These are phyloP conservation scores for Python bivittatus DNA, from an alignment of 2,113 vertebrate species.

Conservation along the genomic window DNA sequence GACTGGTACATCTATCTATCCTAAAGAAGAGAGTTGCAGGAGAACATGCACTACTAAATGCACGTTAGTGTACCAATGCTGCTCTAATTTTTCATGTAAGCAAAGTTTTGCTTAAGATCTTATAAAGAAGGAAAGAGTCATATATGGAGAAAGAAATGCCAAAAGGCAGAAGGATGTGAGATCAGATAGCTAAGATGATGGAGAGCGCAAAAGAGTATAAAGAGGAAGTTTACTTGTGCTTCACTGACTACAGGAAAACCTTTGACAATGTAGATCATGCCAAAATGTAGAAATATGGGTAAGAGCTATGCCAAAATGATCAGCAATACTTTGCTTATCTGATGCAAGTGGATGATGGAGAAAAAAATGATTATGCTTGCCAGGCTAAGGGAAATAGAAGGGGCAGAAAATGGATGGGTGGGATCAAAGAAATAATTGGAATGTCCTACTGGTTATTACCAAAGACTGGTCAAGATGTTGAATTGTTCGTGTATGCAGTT, in stretches of 20 bases:
- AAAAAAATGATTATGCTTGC: neutral
- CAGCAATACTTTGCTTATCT: neutral
- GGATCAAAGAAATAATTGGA: neutral
- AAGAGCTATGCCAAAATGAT: neutral
- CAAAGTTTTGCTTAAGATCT: neutral
- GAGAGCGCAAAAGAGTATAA: neutral
- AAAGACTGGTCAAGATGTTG: neutral
- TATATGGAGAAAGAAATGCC: neutral
- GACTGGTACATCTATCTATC: neutral
- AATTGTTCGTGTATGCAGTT: neutral
- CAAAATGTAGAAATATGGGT: neutral
- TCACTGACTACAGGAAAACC: neutral
- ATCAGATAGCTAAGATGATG: neutral
- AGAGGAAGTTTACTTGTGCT: neutral
- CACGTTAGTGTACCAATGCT: neutral
- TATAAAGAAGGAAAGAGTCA: neutral
- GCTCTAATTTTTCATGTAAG: neutral
- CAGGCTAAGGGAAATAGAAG: neutral
- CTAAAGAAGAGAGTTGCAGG: neutral
- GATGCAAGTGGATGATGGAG: neutral
- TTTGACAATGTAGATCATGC: neutral
- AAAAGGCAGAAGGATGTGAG: neutral
- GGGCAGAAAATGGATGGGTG: neutral
- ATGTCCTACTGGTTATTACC: neutral
- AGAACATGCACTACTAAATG: neutral